phyloP scores from a whole-genome alignment of 2,888 invertebrate species.

The Caenorhabditis panamensis region DNA sequence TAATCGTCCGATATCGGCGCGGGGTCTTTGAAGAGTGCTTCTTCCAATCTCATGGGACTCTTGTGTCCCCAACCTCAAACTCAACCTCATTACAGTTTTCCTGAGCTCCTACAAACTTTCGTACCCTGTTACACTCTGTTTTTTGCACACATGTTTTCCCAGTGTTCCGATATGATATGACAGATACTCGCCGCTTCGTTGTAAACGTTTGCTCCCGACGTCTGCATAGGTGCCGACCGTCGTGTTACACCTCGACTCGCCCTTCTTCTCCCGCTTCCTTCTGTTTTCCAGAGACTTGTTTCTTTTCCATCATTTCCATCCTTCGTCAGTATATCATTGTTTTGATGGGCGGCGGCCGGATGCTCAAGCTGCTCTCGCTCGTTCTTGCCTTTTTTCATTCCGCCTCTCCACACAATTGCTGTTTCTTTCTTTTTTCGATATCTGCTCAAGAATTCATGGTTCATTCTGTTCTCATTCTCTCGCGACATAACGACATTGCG shows the following conservation, averaged over 20 bases:
- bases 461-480: conserved; percentile 5
- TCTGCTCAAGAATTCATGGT: conserved; percentile 44
- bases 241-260: conserved; percentile 15
- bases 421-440: conserved; percentile 6
- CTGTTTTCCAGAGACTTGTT: conserved; percentile 9
- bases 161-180: conserved; percentile 51
- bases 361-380: too few species aligned
- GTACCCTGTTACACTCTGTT: neutral
- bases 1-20: neutral
- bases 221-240: conserved; percentile 37
- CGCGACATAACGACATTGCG: conserved; percentile 15
- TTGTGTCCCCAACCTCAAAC: too few species aligned
- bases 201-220: conserved; percentile 23
- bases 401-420: conserved; percentile 21
- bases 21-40: too few species aligned
- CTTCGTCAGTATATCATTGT: conserved; percentile 13
- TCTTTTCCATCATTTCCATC: neutral
- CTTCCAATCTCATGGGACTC: too few species aligned
- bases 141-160: conserved; percentile 52
- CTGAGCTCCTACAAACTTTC: too few species aligned
- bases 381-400: conserved; percentile 3
- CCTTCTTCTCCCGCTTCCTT: conserved; percentile 4
- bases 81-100: too few species aligned
- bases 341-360: neutral
- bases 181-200: conserved; percentile 23